Evolutionary conservation across 2,113 vertebrate species (phyloP).

Genomic region (Hypocryptadius cinnamomeus): DNA sequence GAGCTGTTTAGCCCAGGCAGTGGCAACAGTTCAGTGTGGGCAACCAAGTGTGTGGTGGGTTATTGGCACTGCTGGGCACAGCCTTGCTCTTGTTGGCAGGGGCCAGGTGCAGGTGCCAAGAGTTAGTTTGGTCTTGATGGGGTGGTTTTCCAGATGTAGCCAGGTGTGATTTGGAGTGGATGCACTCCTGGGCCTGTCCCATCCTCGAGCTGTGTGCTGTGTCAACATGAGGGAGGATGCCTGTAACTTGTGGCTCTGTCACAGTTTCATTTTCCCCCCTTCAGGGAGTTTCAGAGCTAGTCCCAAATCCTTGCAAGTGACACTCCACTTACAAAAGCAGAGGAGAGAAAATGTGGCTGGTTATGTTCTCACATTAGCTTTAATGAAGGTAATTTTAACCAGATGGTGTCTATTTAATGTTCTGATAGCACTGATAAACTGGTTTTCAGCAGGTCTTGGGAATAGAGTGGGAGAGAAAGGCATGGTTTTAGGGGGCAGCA

Average conservation of each 20-base stretch:
- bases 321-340: background rate
- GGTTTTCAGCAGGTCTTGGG: background rate
- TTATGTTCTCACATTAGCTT: background rate
- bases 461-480: background rate
- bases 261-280: background rate
- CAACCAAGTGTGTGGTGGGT: accelerated
- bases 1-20: background rate
- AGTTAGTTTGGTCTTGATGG: background rate
- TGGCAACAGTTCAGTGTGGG: background rate
- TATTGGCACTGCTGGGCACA: background rate
- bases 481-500: background rate
- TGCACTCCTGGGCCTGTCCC: background rate
- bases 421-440: background rate
- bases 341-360: background rate
- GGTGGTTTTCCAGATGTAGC: background rate
- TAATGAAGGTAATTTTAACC: conserved; percentile 10
- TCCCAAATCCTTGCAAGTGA: background rate
- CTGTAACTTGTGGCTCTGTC: background rate
- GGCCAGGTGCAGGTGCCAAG: background rate
- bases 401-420: background rate
- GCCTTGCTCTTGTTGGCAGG: background rate
- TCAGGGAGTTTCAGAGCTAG: background rate
- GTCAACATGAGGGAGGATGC: background rate
- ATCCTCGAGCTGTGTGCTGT: background rate
- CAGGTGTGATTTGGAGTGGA: background rate